phyloP scores from a whole-genome alignment of 2,113 vertebrate species.

The Antennarius striatus region DNA sequence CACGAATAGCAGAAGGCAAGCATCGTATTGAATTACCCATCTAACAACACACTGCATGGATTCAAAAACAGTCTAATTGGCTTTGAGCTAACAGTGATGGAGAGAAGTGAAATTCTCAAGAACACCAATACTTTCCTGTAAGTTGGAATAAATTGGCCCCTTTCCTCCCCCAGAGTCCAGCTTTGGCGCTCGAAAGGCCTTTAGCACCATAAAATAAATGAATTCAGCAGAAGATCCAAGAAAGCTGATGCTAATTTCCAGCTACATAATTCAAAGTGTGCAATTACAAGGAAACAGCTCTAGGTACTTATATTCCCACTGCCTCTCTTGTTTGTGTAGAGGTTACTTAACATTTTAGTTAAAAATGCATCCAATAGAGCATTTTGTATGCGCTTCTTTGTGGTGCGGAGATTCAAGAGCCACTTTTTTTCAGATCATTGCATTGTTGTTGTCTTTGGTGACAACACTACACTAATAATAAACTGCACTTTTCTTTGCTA shows the following conservation, averaged over 20 bases:
- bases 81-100: constrained; percentile 27
- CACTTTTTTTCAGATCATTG: background rate
- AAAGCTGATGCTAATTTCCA: constrained; percentile 53
- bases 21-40: background rate
- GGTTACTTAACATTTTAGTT: constrained; percentile 8
- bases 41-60: constrained; percentile 17
- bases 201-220: constrained; percentile 50
- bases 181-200: constrained; percentile 30
- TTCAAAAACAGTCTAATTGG: constrained; percentile 16
- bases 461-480: background rate
- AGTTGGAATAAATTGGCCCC: constrained; percentile 53
- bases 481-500: background rate
- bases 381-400: no score
- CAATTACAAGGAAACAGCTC: constrained; percentile 40
- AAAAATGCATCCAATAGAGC: constrained; percentile 17
- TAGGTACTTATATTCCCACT: constrained; percentile 1
- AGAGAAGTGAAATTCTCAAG: constrained; percentile 3
- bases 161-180: constrained; percentile 24
- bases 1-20: constrained; percentile 1
- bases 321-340: constrained; percentile 4
- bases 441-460: background rate
- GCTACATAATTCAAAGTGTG: constrained; percentile 37
- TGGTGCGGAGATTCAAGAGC: no score
- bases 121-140: constrained; percentile 30
- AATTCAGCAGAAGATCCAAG: constrained; percentile 32